A percentile compares a stretch with the other conserved stretches of the same genome.
Conservation (phyloP, 1,140 invertebrate species). For the Drosophila biarmipes region DNA sequence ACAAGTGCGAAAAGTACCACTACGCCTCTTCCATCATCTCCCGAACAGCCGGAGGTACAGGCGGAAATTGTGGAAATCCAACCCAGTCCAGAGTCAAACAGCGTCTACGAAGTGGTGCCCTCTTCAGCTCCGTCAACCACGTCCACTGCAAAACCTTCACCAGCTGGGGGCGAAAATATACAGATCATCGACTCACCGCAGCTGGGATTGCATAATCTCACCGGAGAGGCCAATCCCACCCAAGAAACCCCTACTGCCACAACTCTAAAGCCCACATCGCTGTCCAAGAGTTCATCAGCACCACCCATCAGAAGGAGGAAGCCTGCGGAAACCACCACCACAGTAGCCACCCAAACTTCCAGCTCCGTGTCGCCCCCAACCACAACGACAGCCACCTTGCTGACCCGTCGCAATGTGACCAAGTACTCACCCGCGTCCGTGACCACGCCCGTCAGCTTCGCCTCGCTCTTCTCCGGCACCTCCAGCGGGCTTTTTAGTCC, state of each 20-base stretch:
- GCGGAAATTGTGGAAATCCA: slow-evolving; percentile 29
- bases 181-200: slow-evolving; percentile 71
- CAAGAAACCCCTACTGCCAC: slow-evolving; percentile 14
- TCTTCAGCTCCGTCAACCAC: background rate
- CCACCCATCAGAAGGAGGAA: slow-evolving; percentile 28
- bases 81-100: slow-evolving; percentile 63
- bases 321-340: slow-evolving; percentile 21
- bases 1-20: slow-evolving; percentile 10
- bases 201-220: slow-evolving; percentile 55
- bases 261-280: slow-evolving; percentile 9
- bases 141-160: slow-evolving; percentile 4
- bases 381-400: slow-evolving; percentile 23
- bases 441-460: slow-evolving; percentile 60
- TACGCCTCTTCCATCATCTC: background rate
- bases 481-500: slow-evolving; percentile 23
- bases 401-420: slow-evolving; percentile 51
- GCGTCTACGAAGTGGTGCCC: slow-evolving; percentile 61
- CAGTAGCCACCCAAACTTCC: background rate
- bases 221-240: slow-evolving; percentile 5
- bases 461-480: slow-evolving; percentile 57
- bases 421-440: slow-evolving; percentile 42
- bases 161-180: slow-evolving; percentile 56
- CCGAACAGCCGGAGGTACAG: slow-evolving; percentile 4
- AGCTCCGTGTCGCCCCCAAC: background rate
- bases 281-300: slow-evolving; percentile 7